These are phyloP conservation scores for Sceloporus tristichus DNA, from an alignment of 2,113 vertebrate species.

Conservation along the genomic window DNA sequence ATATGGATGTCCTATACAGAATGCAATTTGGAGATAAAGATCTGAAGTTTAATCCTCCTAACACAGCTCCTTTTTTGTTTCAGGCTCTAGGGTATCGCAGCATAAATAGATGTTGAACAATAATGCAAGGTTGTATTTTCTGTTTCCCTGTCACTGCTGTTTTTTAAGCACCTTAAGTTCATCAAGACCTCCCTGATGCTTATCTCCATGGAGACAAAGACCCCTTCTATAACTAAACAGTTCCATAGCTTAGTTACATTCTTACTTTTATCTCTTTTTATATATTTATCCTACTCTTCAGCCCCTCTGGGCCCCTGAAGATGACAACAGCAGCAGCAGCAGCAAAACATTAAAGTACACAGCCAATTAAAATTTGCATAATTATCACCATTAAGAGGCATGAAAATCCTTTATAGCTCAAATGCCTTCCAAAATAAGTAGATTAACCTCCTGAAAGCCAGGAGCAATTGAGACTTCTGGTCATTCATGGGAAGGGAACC, in stretches of 20 bases:
- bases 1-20: constrained; percentile 22
- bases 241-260: constrained; percentile 23
- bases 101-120: constrained; percentile 35
- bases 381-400: not conserved
- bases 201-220: constrained; percentile 43
- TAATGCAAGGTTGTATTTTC: constrained; percentile 35
- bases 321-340: not conserved
- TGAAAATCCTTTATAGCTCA: constrained; percentile 11
- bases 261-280: not conserved
- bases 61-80: constrained; percentile 27
- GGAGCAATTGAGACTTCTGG: not conserved
- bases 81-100: constrained; percentile 23
- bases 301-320: not conserved
- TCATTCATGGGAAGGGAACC: not conserved
- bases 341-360: not conserved
- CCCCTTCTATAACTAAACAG: constrained; percentile 4
- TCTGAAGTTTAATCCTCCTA: constrained; percentile 22
- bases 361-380: not conserved
- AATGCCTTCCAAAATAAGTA: not conserved
- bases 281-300: not conserved
- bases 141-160: constrained; percentile 32
- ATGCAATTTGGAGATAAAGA: constrained; percentile 5
- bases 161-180: constrained; percentile 35
- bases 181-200: constrained; percentile 2
- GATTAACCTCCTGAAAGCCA: not conserved